Evolutionary conservation across 2,113 vertebrate genomes (phyloP).

Genomic region (Dipodomys stephensi): DNA sequence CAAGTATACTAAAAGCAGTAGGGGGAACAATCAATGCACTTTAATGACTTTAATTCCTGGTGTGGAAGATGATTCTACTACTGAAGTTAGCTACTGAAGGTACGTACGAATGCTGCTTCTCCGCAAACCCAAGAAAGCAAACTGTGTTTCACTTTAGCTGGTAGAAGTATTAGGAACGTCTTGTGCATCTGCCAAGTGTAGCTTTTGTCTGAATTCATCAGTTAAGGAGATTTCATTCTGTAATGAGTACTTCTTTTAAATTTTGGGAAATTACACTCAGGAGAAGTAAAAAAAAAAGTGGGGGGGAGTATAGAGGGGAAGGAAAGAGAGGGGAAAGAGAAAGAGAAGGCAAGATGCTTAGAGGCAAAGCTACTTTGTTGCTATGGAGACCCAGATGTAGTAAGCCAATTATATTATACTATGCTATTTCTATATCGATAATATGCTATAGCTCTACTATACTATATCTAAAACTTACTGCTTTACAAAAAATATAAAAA

Average conservation of each 20-base stretch:
- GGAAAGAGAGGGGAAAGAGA: not conserved
- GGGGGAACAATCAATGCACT: conserved; percentile 73
- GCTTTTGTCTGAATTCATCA: conserved; percentile 92
- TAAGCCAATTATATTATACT: conserved; percentile 30
- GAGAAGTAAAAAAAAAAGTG: not conserved
- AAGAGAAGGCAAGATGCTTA: not conserved
- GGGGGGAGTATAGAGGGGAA: not conserved
- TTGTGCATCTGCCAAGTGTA: conserved; percentile 96
- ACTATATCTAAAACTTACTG: conserved; percentile 16
- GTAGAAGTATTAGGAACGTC: conserved; percentile 92
- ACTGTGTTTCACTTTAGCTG: conserved; percentile 83
- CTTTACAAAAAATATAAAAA: not conserved
- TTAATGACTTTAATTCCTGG: conserved; percentile 72
- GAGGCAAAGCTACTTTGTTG: not conserved
- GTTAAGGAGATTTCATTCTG: conserved; percentile 86
- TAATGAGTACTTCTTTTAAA: conserved; percentile 7
- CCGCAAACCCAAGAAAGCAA: conserved; percentile 49
- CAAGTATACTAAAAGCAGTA: conserved; percentile 70
- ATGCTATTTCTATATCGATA: not conserved
- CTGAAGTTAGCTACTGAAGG: conserved; percentile 74
- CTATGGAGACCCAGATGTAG: not conserved
- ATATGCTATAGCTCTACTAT: not conserved
- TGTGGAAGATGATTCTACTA: conserved; percentile 69
- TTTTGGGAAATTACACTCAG: conserved; percentile 29
- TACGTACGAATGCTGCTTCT: conserved; percentile 47